phyloP scores from a whole-genome alignment of 2,888 invertebrate species.

The Anoplius nigerrimus region DNA sequence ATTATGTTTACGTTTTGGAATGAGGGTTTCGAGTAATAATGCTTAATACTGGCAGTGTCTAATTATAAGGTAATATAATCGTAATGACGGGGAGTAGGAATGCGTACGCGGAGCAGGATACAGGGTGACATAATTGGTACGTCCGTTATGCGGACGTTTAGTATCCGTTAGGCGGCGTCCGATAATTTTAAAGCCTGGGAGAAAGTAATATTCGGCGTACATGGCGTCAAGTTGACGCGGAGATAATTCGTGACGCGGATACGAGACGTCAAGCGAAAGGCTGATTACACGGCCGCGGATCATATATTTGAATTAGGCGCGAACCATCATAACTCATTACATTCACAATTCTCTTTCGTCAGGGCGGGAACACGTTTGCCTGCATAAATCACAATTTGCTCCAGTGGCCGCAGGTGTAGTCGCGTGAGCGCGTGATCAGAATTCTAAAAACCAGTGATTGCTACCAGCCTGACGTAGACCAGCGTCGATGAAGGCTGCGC shows the following conservation, averaged over 20 bases:
- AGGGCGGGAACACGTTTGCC: slow-evolving; percentile 35
- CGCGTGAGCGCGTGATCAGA: slow-evolving; percentile 22
- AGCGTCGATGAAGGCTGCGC: slow-evolving; percentile 26
- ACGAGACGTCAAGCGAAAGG: slow-evolving; percentile 31
- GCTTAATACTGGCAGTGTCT: too few relatives aligned
- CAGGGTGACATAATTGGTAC: too few relatives aligned
- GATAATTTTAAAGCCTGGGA: background rate
- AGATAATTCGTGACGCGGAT: slow-evolving; percentile 12
- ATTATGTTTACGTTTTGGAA: too few relatives aligned
- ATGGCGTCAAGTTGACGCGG: background rate
- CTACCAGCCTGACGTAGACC: slow-evolving; percentile 9
- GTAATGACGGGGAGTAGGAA: too few relatives aligned
- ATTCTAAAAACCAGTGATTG: slow-evolving; percentile 40
- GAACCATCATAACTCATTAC: slow-evolving; percentile 52
- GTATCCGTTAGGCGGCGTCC: background rate
- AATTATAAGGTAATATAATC: too few relatives aligned
- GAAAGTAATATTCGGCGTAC: slow-evolving; percentile 25
- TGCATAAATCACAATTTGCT: slow-evolving; percentile 57
- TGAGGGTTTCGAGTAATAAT: too few relatives aligned
- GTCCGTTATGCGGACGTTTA: too few relatives aligned
- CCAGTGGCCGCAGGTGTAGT: slow-evolving; percentile 46
- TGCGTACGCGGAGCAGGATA: too few relatives aligned
- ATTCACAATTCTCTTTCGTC: slow-evolving; percentile 57
- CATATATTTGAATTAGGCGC: slow-evolving; percentile 55
- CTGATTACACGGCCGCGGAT: slow-evolving; percentile 47